phyloP scores from a whole-genome alignment of 2,888 invertebrate species.

The Dione vanillae region DNA sequence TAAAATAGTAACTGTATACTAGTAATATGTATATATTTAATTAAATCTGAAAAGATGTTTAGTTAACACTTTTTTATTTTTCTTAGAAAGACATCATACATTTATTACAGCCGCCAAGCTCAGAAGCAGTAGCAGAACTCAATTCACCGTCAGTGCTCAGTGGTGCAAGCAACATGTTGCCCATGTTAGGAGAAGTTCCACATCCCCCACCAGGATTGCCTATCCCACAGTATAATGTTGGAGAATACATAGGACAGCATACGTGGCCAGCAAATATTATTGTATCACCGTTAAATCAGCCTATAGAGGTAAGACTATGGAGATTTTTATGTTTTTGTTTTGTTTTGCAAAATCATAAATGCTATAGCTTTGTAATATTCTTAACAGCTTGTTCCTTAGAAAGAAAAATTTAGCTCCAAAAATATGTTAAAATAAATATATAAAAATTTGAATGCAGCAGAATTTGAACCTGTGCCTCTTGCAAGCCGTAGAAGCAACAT shows the following conservation, averaged over 20 bases:
- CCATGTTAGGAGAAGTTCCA: constrained; percentile 70
- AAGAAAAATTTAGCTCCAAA: too few relatives aligned
- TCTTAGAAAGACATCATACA: neutral
- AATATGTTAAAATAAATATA: too few relatives aligned
- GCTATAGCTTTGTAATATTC: too few relatives aligned
- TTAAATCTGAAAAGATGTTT: neutral
- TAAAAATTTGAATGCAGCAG: too few relatives aligned
- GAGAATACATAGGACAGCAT: constrained; percentile 76
- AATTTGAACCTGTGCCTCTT: too few relatives aligned
- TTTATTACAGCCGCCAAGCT: constrained; percentile 66
- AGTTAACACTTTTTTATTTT: neutral
- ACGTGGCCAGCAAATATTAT: constrained; percentile 79
- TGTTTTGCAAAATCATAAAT: too few relatives aligned
- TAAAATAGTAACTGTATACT: neutral
- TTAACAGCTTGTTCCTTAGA: too few relatives aligned
- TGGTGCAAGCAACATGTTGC: constrained; percentile 64
- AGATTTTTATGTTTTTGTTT: neutral
- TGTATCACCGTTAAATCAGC: constrained; percentile 73
- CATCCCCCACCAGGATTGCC: constrained; percentile 79
- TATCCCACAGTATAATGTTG: constrained; percentile 77
- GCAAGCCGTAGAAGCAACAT: too few relatives aligned
- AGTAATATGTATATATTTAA: neutral
- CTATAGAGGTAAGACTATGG: constrained; percentile 73
- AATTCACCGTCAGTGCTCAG: constrained; percentile 71
- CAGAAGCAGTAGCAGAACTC: constrained; percentile 71